Base-by-base conservation (phyloP, 2,113 vertebrate species). In the Pongo abelii region DNA sequence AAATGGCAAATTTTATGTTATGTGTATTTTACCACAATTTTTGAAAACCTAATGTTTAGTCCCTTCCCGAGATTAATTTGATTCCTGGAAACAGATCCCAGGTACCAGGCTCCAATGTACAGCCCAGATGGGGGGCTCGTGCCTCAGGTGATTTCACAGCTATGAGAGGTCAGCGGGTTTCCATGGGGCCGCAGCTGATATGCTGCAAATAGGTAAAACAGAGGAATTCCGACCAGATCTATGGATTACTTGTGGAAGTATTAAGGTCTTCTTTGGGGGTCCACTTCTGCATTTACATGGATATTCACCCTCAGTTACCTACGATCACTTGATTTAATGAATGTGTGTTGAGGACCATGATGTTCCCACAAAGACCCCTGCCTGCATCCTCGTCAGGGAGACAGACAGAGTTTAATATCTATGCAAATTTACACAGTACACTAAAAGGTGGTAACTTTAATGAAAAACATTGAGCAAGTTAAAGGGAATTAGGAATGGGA, bases 81-180 rank as follows among this genome's bases (percentile, higher is more conserved):
- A 2, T 79, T 72, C 25, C 18, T n/a, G 7, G 52, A 69, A 52
- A 30, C 35, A 72, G 70, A 46, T 43, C 85, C 20, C 43, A 20
- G 50, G 6, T 14, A 0, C 10, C 3, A 0, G n/a, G 25, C 11
- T 35, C 40, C 17, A 2, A 5, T 1, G 11, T 25, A 6, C 32
- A 78, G 35, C 59, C 40, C 17, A 52, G 46, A 13, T 0, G 3
- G 38, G 18, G 5, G 48, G 43, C 23, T 3, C 8, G 17, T 35
- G 25, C 25, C 14, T 12, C 16, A 10, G 43, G 16, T 8, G 46
- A 50, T 32, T 35, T 46, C 2, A 30, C 0, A 0, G 9, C 5
- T 5, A 3, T 1, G 7, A 64, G 35, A 27, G 1, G 1, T 75
- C 13, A 2, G 12, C 52, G 8, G 46, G 5, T 64, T 57, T 64